Evolutionary conservation across 2,797 vertebrate species (phyloP).

Genomic region (Nasua narica): DNA sequence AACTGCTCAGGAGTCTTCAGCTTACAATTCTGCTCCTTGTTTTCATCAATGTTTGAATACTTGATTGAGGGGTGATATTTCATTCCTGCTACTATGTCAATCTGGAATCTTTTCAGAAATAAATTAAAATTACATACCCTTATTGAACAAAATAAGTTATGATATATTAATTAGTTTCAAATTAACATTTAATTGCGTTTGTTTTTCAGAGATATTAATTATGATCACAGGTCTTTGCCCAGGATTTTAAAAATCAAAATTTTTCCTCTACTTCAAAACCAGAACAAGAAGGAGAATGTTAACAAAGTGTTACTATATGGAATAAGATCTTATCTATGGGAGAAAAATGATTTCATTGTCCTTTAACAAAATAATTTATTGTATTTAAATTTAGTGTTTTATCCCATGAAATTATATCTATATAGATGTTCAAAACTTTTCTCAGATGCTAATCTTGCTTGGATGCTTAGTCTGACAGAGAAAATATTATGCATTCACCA

Average conservation of each 20-base stretch:
- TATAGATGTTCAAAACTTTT: neutral
- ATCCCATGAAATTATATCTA: neutral
- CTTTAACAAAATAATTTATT: conserved; percentile 8
- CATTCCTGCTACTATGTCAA: neutral
- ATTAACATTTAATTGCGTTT: neutral
- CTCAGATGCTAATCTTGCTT: neutral
- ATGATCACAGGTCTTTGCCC: neutral
- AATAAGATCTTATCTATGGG: neutral
- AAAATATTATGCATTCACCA: neutral
- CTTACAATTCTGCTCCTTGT: neutral
- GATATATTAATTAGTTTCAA: neutral
- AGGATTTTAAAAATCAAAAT: conserved; percentile 1
- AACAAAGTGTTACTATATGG: neutral
- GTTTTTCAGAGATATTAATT: neutral
- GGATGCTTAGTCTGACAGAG: neutral
- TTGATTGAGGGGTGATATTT: neutral
- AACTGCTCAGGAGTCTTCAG: neutral
- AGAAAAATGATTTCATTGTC: neutral
- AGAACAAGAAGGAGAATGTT: neutral
- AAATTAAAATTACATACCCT: conserved; percentile 25
- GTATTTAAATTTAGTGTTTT: neutral
- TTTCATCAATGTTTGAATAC: conserved; percentile 19
- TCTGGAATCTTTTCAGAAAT: neutral
- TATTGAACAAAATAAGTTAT: conserved; percentile 14
- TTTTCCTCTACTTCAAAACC: neutral